Evolutionary conservation across 2,888 invertebrate genomes (phyloP).

Genomic region (Prostheceraeus crozeri): DNA sequence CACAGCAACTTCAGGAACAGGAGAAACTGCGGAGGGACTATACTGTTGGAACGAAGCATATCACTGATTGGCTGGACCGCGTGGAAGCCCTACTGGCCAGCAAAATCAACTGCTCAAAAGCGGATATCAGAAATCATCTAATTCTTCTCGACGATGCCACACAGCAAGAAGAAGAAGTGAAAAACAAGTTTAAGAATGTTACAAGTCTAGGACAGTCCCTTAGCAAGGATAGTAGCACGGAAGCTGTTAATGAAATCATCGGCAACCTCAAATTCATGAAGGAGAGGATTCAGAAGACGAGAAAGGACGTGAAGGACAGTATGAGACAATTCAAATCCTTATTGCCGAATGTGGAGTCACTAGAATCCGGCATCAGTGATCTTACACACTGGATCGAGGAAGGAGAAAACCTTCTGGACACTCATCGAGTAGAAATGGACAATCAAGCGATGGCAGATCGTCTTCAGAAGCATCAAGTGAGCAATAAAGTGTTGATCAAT

Average conservation of each 20-base stretch:
- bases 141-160: conserved; percentile 61
- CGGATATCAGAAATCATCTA: neutral
- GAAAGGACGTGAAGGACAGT: conserved; percentile 69
- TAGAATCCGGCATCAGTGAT: conserved; percentile 77
- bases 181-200: conserved; percentile 77
- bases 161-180: conserved; percentile 74
- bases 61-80: conserved; percentile 66
- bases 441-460: conserved; percentile 69
- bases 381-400: conserved; percentile 76
- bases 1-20: conserved; percentile 46
- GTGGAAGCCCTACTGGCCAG: conserved; percentile 72
- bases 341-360: conserved; percentile 70
- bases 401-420: conserved; percentile 68
- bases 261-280: conserved; percentile 62
- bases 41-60: conserved; percentile 44
- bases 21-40: conserved; percentile 48
- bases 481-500: no score
- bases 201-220: conserved; percentile 83
- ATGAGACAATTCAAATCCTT: conserved; percentile 61
- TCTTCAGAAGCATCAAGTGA: conserved; percentile 69
- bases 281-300: conserved; percentile 47
- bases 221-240: conserved; percentile 77
- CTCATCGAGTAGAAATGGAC: conserved; percentile 62
- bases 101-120: conserved; percentile 61
- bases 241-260: conserved; percentile 84